These are phyloP conservation scores for Podabrus alpinus DNA, from an alignment of 2,888 invertebrate species.

Conservation along the genomic window DNA sequence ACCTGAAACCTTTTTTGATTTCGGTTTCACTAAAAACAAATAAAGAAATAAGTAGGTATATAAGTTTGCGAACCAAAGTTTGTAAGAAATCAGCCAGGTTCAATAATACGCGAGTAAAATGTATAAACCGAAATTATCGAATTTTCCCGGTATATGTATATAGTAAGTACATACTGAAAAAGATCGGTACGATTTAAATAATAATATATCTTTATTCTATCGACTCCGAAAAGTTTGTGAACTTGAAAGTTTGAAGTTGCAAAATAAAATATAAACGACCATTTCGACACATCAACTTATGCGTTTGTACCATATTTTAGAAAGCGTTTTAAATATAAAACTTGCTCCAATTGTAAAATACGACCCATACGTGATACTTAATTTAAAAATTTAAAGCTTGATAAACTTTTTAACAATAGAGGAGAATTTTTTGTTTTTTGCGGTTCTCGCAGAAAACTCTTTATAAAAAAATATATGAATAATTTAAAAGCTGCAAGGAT, in stretches of 20 bases:
- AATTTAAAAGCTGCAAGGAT: background rate
- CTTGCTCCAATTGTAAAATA: background rate
- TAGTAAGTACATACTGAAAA: background rate
- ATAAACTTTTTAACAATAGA: background rate
- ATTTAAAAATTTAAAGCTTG: conserved; percentile 1
- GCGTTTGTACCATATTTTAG: background rate
- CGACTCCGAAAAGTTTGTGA: background rate
- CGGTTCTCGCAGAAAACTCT: background rate
- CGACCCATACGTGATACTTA: background rate
- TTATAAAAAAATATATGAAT: background rate
- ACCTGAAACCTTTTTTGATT: too few species aligned
- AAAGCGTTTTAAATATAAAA: background rate
- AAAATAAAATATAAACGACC: background rate
- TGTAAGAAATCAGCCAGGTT: too few species aligned
- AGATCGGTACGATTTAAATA: background rate
- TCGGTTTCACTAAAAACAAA: too few species aligned
- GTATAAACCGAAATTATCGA: background rate
- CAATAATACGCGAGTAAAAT: background rate
- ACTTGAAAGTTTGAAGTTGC: background rate
- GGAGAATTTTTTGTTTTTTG: background rate
- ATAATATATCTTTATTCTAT: background rate
- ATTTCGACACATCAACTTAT: background rate
- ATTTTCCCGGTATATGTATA: background rate
- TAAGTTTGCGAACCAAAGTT: too few species aligned
- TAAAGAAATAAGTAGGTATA: too few species aligned